These are phyloP conservation scores for Ichneumon xanthorius DNA, from an alignment of 2,888 invertebrate species.

Conservation along the genomic window DNA sequence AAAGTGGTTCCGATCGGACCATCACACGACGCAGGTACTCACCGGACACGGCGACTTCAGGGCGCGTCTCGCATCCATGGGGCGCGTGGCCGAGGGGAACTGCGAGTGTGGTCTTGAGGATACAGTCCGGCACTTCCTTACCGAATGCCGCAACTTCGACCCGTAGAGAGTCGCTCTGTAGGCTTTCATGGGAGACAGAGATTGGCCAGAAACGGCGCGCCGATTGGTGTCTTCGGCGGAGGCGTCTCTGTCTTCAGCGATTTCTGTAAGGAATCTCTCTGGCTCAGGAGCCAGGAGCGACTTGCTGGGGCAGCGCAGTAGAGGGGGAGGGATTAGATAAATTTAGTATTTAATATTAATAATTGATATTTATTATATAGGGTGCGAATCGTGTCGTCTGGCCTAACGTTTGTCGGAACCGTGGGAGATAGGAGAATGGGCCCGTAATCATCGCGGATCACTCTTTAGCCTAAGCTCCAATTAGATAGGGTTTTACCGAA, in stretches of 20 bases:
- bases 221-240: constrained; percentile 8
- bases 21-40: constrained; percentile 50
- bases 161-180: constrained; percentile 28
- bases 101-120: neutral
- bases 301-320: neutral
- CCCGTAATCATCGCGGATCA: too few relatives aligned
- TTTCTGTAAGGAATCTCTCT: neutral
- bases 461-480: too few relatives aligned
- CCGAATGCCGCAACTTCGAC: constrained; percentile 18
- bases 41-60: constrained; percentile 63
- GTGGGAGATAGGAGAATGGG: neutral
- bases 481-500: too few relatives aligned
- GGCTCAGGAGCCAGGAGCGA: neutral
- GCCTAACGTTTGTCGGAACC: neutral
- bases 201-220: neutral
- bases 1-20: constrained; percentile 25
- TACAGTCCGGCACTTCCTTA: neutral
- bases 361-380: too few relatives aligned
- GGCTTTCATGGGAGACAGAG: neutral
- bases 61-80: neutral
- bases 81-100: neutral
- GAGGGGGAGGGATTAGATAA: neutral
- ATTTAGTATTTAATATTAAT: too few relatives aligned
- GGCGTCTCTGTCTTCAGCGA: constrained; percentile 14
- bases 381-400: neutral